Conservation (phyloP, 64 coral and sea anemone genomes). For the Porites lutea region DNA sequence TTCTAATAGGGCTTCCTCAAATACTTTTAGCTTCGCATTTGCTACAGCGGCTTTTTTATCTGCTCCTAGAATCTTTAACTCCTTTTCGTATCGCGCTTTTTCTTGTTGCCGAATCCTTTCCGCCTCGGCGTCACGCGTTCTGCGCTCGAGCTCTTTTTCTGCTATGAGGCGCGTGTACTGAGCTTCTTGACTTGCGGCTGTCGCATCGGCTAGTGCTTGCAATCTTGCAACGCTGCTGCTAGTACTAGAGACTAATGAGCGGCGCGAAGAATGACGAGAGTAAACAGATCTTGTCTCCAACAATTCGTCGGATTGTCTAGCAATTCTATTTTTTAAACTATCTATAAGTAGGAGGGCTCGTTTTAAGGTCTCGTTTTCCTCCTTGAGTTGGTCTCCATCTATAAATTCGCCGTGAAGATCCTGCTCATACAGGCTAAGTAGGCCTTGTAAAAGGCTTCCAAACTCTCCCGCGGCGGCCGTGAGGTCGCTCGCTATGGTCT, state of each 20-base stretch:
- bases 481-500: constrained; percentile 6
- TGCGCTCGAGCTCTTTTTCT: constrained; percentile 37
- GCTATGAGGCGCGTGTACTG: constrained; percentile 37
- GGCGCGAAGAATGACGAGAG: neutral
- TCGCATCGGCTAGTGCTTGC: constrained; percentile 40
- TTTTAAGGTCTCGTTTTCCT: neutral
- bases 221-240: neutral
- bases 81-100: no score
- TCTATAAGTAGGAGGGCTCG: constrained; percentile 9
- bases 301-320: constrained; percentile 48
- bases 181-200: constrained; percentile 13
- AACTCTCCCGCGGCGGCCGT: neutral
- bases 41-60: neutral
- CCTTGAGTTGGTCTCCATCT: neutral
- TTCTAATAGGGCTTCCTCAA: neutral
- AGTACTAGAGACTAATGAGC: neutral
- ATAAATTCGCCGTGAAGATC: neutral
- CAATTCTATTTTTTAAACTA: constrained; percentile 1
- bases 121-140: neutral
- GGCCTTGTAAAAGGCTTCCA: neutral
- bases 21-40: neutral
- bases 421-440: neutral
- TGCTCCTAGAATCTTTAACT: no score
- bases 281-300: constrained; percentile 15
- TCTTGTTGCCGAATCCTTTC: no score